Percentiles rank a stretch among this genome's conserved stretches.
phyloP scores from a whole-genome alignment of 1,140 invertebrate species.

The Conus ventricosus region DNA sequence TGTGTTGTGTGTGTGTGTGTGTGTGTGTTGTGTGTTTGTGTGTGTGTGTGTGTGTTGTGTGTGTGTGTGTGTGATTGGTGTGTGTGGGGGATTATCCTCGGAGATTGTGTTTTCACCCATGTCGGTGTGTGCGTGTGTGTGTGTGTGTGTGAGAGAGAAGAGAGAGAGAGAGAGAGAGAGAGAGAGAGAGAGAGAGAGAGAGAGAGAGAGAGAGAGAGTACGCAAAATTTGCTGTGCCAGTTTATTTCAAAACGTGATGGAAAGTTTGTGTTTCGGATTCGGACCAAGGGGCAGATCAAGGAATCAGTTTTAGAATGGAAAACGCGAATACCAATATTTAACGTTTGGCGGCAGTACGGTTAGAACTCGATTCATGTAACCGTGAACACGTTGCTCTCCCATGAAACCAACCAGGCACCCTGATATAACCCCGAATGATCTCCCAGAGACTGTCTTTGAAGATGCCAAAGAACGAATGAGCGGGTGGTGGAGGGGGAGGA shows the following conservation, averaged over 20 bases:
- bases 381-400: not conserved
- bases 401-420: not conserved
- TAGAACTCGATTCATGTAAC: not conserved
- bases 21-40: not conserved
- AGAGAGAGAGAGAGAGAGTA: slow-evolving; percentile 1
- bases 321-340: not conserved
- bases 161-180: not conserved
- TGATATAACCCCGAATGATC: too few relatives aligned
- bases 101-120: too few relatives aligned
- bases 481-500: too few relatives aligned
- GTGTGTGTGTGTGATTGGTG: not conserved
- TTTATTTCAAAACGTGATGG: not conserved
- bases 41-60: too few relatives aligned
- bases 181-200: slow-evolving; percentile 11
- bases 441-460: too few relatives aligned
- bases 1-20: not conserved
- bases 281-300: not conserved
- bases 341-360: not conserved
- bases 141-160: not conserved
- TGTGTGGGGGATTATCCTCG: not conserved
- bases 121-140: too few relatives aligned
- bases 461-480: too few relatives aligned
- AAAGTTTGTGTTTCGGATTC: not conserved
- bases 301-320: not conserved
- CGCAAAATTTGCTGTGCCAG: too few relatives aligned